Evolutionary conservation across 2,113 vertebrate genomes (phyloP), one percentile per base, ranked within the genome.

Genomic region (Calyptomena viridis): DNA sequence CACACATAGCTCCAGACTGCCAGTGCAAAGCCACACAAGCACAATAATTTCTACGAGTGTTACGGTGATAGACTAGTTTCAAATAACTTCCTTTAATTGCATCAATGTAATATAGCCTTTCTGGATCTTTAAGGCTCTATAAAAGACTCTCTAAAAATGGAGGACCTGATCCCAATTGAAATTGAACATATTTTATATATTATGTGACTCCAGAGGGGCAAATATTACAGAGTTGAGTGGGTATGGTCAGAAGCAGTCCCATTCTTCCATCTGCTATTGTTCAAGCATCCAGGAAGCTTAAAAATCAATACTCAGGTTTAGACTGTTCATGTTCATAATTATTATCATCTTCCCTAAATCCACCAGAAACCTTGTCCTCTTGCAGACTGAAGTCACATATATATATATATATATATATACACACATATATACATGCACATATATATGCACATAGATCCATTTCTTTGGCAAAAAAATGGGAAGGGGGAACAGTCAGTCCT

Each of bases 1-100:
- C 37, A 80, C 81, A 66, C 88, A 94, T 92, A 6, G 7, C 87
- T 96, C 87, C 81, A 91, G 92, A 92, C 76, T 59, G 59, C 27
- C 73, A 84, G 84, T 5, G 7, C 87, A 95, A 95, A 94, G 75
- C 59, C 92, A 60, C 81, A 76, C 46, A 58, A 95, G 94, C 91
- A 87, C 84, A 93, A 86, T 92, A 27, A 94, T 94, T 96, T 94
- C 60, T 90, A 16, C 9, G 35, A 93, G 52, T 37, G 68, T 44
- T 89, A 39, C 44, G 74, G 72, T 28, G 67, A 78, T 80, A 73
- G 84, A 94, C 91, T 42, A 89, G 79, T 27, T 87, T 83, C 10
- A 16, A 35, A 56, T 72, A 63, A 74, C 63, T 44, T 55, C 66
- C 46, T 72, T 93, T 92, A 96, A 89, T 93, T 93, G 72, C 76